A percentile compares a stretch with the other conserved stretches of the same genome.
These are phyloP conservation scores for Drymonia ruficornis DNA, from an alignment of 2,888 invertebrate genomes.

Conservation along the genomic window DNA sequence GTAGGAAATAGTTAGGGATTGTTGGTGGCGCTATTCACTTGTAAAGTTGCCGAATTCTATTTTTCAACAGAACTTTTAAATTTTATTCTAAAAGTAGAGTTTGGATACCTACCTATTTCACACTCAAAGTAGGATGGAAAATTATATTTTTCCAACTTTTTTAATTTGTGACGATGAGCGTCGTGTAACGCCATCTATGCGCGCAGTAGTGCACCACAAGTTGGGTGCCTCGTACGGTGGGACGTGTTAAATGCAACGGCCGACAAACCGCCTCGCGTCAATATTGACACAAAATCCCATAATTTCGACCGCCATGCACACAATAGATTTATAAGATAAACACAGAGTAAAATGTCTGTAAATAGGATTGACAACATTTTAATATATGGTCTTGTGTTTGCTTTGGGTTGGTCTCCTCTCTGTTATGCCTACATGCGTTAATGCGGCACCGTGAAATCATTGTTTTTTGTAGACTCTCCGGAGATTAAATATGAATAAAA, in stretches of 20 bases:
- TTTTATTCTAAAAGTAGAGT: too few relatives aligned
- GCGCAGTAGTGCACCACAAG: conserved; percentile 27
- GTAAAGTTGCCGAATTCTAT: too few relatives aligned
- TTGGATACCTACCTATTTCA: too few relatives aligned
- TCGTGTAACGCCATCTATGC: conserved; percentile 65
- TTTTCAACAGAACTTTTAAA: background rate
- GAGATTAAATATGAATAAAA: conserved; percentile 83
- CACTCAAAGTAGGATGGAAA: too few relatives aligned
- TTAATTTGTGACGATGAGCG: background rate
- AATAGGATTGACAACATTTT: conserved; percentile 84
- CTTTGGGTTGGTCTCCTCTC: conserved; percentile 74
- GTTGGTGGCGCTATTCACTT: too few relatives aligned
- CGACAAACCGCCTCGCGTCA: conserved; percentile 72
- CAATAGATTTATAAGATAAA: conserved; percentile 85
- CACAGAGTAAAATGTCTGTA: conserved; percentile 83
- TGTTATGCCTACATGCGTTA: conserved; percentile 83
- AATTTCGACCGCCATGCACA: conserved; percentile 81
- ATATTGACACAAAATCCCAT: conserved; percentile 83
- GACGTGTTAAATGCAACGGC: conserved; percentile 81
- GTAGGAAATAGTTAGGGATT: background rate
- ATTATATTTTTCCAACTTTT: too few relatives aligned
- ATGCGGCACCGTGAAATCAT: conserved; percentile 83
- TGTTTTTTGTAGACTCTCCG: conserved; percentile 78
- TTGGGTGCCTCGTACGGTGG: conserved; percentile 58
- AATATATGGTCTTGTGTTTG: conserved; percentile 81